Evolutionary conservation across 92 coral and sea anemone genomes (phyloP).

Genomic region (Palythoa grandis): DNA sequence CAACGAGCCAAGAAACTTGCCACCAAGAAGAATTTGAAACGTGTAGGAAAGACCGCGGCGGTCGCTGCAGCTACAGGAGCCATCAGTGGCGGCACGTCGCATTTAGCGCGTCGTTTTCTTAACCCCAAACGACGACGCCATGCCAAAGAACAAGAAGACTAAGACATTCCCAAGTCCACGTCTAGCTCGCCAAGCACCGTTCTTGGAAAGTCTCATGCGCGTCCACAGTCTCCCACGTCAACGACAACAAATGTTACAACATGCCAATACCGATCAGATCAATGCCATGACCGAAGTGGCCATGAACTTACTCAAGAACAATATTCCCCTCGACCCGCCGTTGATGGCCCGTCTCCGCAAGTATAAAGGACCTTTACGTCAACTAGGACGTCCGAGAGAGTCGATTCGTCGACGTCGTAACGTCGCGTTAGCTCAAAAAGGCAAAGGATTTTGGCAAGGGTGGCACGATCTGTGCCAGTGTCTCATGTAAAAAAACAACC

Average conservation of each 20-base stretch:
- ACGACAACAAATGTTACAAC: neutral
- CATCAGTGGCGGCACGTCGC: neutral
- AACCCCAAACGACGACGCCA: too few relatives aligned
- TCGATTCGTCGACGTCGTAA: neutral
- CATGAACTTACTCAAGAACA: neutral
- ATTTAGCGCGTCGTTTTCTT: too few relatives aligned
- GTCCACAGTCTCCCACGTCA: neutral
- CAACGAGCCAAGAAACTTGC: neutral
- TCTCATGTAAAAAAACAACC: neutral
- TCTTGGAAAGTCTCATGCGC: neutral
- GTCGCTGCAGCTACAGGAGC: constrained; percentile 14
- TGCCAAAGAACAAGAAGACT: too few relatives aligned
- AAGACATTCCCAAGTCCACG: too few relatives aligned
- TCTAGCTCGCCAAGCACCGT: neutral
- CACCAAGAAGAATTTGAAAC: constrained; percentile 24
- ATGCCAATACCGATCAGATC: neutral
- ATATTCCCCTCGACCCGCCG: neutral
- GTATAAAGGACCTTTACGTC: constrained; percentile 3
- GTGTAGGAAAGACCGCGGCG: neutral
- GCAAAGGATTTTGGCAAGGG: constrained; percentile 4
- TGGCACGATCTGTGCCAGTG: neutral
- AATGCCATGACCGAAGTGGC: neutral
- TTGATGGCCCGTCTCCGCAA: neutral
- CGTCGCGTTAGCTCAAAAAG: neutral
- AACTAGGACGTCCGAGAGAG: neutral